phyloP scores from a whole-genome alignment of 2,888 invertebrate species.

The Drosophila birchii region DNA sequence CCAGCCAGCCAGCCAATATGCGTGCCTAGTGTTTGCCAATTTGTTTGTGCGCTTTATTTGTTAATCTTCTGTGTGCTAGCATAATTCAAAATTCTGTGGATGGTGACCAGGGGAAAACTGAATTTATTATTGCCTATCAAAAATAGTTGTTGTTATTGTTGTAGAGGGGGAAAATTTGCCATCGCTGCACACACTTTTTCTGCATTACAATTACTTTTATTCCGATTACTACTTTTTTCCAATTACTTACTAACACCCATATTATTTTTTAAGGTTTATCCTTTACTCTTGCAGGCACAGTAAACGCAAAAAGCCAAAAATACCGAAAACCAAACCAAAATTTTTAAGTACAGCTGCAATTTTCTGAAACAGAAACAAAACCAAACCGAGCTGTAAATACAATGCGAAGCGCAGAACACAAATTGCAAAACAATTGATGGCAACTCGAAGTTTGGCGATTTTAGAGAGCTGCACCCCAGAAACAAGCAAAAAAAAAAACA shows the following conservation, averaged over 20 bases:
- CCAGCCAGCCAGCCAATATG: background rate
- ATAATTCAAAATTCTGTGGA: conserved; percentile 17
- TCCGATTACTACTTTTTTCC: conserved; percentile 83
- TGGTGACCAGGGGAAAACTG: background rate
- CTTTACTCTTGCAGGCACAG: conserved; percentile 85
- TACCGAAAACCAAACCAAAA: conserved; percentile 52
- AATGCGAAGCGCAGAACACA: conserved; percentile 68
- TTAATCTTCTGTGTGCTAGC: conserved; percentile 25
- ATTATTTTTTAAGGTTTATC: conserved; percentile 85
- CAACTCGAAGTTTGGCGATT: conserved; percentile 58
- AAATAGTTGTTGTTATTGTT: conserved; percentile 15
- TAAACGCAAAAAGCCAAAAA: conserved; percentile 73
- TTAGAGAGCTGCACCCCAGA: conserved; percentile 61
- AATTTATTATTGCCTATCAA: conserved; percentile 20
- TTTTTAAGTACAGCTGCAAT: conserved; percentile 70
- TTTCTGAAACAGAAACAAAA: conserved; percentile 69
- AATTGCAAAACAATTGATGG: conserved; percentile 61
- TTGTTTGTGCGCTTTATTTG: conserved; percentile 42
- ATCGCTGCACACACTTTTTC: conserved; percentile 37
- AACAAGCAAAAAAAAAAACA: conserved; percentile 25
- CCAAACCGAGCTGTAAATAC: conserved; percentile 77
- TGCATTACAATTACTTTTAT: conserved; percentile 79
- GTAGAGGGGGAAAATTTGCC: background rate
- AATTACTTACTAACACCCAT: conserved; percentile 85
- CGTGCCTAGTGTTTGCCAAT: conserved; percentile 23